Base-by-base conservation (phyloP, 2,113 vertebrate species). In the Pelecanoides urinatrix region DNA sequence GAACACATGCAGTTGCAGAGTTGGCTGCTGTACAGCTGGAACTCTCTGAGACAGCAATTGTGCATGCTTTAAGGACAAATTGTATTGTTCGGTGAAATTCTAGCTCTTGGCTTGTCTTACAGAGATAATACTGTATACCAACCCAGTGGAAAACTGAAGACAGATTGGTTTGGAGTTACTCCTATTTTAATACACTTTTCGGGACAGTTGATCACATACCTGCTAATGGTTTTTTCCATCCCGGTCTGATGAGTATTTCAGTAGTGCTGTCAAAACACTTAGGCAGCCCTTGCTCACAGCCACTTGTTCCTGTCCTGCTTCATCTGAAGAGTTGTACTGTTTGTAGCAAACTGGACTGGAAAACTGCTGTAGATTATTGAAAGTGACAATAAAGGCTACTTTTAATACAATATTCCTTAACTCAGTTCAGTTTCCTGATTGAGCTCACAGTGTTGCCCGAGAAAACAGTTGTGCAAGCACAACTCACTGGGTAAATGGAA, bases 211-310 rank as follows among this genome's bases (percentile, higher is more conserved):
- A 77, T 96, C 65, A 47, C 61, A 82, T 96, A 97, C 92, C 87
- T 95, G 81, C 87, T 94, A 44, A 73, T 92, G 59, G 0, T 10
- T 89, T 93, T 96, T 97, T 96, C 96, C 96, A 75, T 68, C 40
- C 17, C 20, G 58, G 61, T 29, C 70, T 96, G 81, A 96, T 95
- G 94, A 96, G 49, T 94, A 85, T 95, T 97, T 91, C 96, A 96
- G 91, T 83, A 44, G 62, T 49, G 81, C 94, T 95, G 93, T 96
- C 81, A 66, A 85, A 97, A 90, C 15, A 10, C 58, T 97, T 96
- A 91, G 82, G 45, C 62, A 62, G 38, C 38, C 38, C 30, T 50
- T 77, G 80, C 82, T 88, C 70, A 40, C 44, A 91, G 77, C 65
- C 83, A 90, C 84, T 94, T 94, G 34, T 75, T 89, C 44, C 73